Percentiles rank a stretch among this genome's conserved stretches.
Evolutionary conservation across 2,888 invertebrate species (phyloP).

Genomic region (Pimpla rufipes): DNA sequence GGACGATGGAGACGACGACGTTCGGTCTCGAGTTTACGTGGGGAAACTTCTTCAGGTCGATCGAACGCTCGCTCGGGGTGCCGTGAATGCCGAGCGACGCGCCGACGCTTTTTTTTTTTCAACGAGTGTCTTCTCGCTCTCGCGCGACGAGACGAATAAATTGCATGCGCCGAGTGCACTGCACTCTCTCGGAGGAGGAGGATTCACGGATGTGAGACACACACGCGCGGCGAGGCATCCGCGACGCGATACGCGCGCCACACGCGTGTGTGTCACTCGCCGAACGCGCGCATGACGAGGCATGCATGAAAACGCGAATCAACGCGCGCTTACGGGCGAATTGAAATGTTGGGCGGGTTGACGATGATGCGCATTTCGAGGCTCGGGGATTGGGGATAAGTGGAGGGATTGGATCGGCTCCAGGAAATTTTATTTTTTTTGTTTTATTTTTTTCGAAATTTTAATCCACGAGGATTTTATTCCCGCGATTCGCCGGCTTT

Average conservation of each 20-base stretch:
- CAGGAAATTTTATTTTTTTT: too few species aligned
- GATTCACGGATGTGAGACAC: conserved; percentile 30
- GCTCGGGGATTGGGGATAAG: too few species aligned
- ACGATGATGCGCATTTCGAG: not conserved
- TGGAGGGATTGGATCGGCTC: too few species aligned
- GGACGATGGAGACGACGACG: not conserved
- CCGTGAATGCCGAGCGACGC: not conserved
- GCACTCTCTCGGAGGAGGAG: conserved; percentile 44
- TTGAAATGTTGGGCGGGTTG: not conserved
- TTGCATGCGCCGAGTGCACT: conserved; percentile 62
- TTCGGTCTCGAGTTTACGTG: too few species aligned
- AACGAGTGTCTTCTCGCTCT: conserved; percentile 16
- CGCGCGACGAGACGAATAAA: conserved; percentile 41
- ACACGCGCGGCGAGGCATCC: not conserved
- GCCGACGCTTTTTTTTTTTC: not conserved
- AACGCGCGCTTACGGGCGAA: conserved; percentile 4
- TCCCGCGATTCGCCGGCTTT: too few species aligned
- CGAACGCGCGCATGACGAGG: conserved; percentile 19
- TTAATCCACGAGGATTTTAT: too few species aligned
- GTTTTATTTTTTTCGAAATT: too few species aligned
- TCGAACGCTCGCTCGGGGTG: not conserved
- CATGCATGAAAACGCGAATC: conserved; percentile 24
- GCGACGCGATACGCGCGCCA: not conserved
- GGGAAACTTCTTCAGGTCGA: not conserved
- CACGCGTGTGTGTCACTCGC: not conserved